Evolutionary conservation across 1,140 invertebrate genomes (phyloP), one percentile per base, ranked within the genome.

Genomic region (Lordiphosa collinella): DNA sequence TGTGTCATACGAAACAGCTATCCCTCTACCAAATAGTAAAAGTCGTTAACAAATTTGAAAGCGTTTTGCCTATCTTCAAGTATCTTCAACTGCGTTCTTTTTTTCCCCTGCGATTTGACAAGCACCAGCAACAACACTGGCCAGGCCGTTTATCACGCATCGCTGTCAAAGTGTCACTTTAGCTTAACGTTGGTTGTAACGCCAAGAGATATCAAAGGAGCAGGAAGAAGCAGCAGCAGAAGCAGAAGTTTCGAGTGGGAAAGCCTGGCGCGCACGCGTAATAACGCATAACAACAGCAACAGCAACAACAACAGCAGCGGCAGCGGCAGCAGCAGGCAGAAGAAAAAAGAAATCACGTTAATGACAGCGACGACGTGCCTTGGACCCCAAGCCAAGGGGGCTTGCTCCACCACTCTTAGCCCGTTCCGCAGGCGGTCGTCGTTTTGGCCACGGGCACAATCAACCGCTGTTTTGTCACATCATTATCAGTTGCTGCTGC

Each of bases 161-260:
- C 69, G 84, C 82, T 86, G 82, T 86, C 82, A 86, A 86, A 62
- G 40, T 85, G 79, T 85, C 79, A 85, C 80, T 85, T 85, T 85
- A 64, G 80, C 80, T 85, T 85, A 86, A 59, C 68, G 72, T 73
- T 52, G 47, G 40, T 31, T 65, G 51, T 53, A 65, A 71, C 40
- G 67, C 71, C 51, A 72, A 56, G 59, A 74, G 72, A 84, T 82
- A 82, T 82, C 71, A 56, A 48, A 53, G 22, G 48, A 34, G 13
- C 18, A 22, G 10, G 46, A 38, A 11, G 10, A 5, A 1, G 14
- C 13, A 35, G 7, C 8, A 14, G 11, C n/a, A 35, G 44, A 12
- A 44, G 37, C 38, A 12, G 37, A 48, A 50, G 25, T 10, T 29
- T 8, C 25, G 25, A 51, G 50, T 46, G 40, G 54, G 46, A 62